Evolutionary conservation across 2,888 invertebrate species (phyloP).

Genomic region (Epirrhoe alternata): DNA sequence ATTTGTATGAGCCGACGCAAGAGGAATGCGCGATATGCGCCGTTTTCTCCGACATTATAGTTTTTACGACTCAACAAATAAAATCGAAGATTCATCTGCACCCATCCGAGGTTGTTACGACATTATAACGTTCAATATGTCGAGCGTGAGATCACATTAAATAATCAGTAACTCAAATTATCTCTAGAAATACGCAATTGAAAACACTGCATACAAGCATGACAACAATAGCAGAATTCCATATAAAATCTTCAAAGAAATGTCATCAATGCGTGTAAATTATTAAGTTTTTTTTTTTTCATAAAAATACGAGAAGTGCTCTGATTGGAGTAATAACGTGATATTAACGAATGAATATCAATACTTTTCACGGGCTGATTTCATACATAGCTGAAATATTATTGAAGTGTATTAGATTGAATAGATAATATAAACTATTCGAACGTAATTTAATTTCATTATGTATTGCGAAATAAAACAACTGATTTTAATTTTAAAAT

Average conservation of each 20-base stretch:
- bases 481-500: too few relatives aligned
- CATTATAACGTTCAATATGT: conserved; percentile 57
- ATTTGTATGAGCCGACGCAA: conserved; percentile 79
- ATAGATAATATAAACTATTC: too few relatives aligned
- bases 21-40: conserved; percentile 77
- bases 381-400: too few relatives aligned
- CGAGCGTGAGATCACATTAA: conserved; percentile 76
- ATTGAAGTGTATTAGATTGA: too few relatives aligned
- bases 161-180: conserved; percentile 54
- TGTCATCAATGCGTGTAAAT: too few relatives aligned
- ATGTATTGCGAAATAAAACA: too few relatives aligned
- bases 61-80: conserved; percentile 71
- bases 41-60: conserved; percentile 71
- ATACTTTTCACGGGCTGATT: too few relatives aligned
- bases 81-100: conserved; percentile 64
- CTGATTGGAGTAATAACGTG: too few relatives aligned
- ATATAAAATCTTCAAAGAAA: neutral
- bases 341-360: too few relatives aligned
- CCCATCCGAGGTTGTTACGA: conserved; percentile 62
- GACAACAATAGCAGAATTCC: neutral
- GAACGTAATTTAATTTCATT: too few relatives aligned
- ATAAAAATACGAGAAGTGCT: too few relatives aligned
- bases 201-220: conserved; percentile 11
- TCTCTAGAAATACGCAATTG: conserved; percentile 13
- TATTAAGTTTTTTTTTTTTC: too few relatives aligned